Percentiles rank a stretch among this genome's conserved stretches.
phyloP scores from a whole-genome alignment of 2,113 vertebrate genomes.

The Scopus umbretta region DNA sequence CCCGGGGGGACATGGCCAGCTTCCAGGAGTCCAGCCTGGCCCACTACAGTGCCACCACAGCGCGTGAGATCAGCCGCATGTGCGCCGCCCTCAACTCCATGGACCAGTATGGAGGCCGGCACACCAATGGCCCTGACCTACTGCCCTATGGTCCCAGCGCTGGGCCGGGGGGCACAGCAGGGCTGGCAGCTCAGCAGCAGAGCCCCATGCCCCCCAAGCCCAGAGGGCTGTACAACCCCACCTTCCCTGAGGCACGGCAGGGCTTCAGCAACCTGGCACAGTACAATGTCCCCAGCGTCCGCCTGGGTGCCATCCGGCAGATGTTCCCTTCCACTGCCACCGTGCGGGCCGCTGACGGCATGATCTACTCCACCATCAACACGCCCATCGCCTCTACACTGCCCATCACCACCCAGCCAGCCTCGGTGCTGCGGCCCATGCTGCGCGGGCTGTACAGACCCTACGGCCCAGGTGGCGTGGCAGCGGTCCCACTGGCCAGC shows the following conservation, averaged over 20 bases:
- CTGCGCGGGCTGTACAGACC: conserved; percentile 87
- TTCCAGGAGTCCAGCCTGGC: conserved; percentile 92
- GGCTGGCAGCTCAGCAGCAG: conserved; percentile 73
- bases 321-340: conserved; percentile 84
- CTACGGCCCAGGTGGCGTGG: conserved; percentile 77
- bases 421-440: conserved; percentile 85
- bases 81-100: conserved; percentile 95
- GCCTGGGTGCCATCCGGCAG: conserved; percentile 82
- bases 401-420: conserved; percentile 96
- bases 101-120: conserved; percentile 89
- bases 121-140: conserved; percentile 79
- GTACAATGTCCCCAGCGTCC: conserved; percentile 74
- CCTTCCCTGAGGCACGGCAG: conserved; percentile 80
- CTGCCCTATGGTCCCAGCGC: conserved; percentile 79
- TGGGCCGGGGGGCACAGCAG: conserved; percentile 7
- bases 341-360: conserved; percentile 91
- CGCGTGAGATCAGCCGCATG: conserved; percentile 96
- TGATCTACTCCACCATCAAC: conserved; percentile 99
- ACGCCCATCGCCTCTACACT: conserved; percentile 96
- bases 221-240: conserved; percentile 82
- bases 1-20: conserved; percentile 76
- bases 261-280: conserved; percentile 79
- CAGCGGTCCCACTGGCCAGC: conserved; percentile 88
- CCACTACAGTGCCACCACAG: conserved; percentile 95
- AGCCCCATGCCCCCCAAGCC: conserved; percentile 81